Base-by-base conservation (phyloP, 1,140 invertebrate species). In the Papilio xuthus region DNA sequence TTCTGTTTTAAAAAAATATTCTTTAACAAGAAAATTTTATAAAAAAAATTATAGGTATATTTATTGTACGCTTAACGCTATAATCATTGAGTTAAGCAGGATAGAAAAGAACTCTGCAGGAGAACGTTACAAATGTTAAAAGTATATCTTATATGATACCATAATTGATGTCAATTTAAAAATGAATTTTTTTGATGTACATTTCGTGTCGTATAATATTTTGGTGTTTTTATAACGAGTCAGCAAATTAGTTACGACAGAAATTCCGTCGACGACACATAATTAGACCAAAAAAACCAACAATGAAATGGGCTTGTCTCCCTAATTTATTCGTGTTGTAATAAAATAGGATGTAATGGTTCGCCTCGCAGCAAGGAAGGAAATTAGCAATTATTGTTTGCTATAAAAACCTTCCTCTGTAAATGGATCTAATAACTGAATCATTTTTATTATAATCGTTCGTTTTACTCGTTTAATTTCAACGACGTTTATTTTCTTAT, bases 311-410 rank as follows among this genome's bases (percentile, higher is more conserved):
- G 26, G 60, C 60, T 67, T 67, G 60, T 67, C 60, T 60, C 60
- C 60, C 26, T 28, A 67, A 67, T 67, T 67, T 67, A 67, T 67
- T 67, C 60, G 26, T 13, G 60, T 67, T 26, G 60, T 67, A 67
- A 67, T 67, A 67, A 67, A 67, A 67, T 67, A 67, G 26, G 13
- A 7, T 67, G 60, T 67, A 67, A 67, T 67, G 60, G 60, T 67
- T 60, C 20, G 56, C 56, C 26, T 63, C 60, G 26, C 60, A 63
- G 20, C 56, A 67, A 67, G 60, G 60, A 28, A 67, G 60, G 60
- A 67, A 67, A 67, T 67, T 67, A 67, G 60, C 15, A 67, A 67
- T 67, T 67, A 67, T 67, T 67, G 60, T 67, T 67, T 67, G 60
- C 26, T 67, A 67, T 67, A 67, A 67, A 67, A 67, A 67, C 60